Conservation (phyloP, 2,113 vertebrate species). For the Clupea harengus region DNA sequence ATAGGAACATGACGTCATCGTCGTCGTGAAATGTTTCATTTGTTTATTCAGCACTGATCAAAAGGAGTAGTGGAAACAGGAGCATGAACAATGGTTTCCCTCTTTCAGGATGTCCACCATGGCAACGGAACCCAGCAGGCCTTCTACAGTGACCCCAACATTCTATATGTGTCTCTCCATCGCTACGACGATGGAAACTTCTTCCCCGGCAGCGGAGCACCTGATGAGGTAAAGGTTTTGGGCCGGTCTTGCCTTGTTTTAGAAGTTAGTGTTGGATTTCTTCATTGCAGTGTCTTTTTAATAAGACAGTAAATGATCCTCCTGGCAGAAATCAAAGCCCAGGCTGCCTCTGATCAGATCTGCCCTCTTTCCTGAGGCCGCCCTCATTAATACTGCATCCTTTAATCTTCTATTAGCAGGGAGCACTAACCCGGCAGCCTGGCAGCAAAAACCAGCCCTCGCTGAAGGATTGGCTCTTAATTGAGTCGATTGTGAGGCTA, state of each 20-base stretch:
- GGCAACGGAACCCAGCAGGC: conserved; percentile 87
- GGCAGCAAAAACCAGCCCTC: conserved; percentile 18
- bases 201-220: conserved; percentile 95
- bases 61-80: background rate
- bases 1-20: background rate
- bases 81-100: conserved; percentile 32
- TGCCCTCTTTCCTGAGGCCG: background rate
- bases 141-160: conserved; percentile 88
- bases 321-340: background rate
- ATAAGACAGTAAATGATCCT: conserved; percentile 6
- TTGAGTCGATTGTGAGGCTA: conserved; percentile 23
- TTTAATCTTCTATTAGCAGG: conserved; percentile 5
- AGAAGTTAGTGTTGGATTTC: background rate
- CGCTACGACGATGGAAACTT: conserved; percentile 98
- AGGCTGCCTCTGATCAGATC: background rate
- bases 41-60: background rate
- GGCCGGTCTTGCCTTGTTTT: background rate
- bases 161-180: conserved; percentile 93
- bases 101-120: conserved; percentile 76
- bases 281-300: background rate
- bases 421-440: background rate
- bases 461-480: conserved; percentile 31
- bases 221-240: conserved; percentile 80
- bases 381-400: conserved; percentile 18
- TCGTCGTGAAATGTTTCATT: background rate